Evolutionary conservation across 2,888 invertebrate genomes (phyloP).

Genomic region (Muscina levida): DNA sequence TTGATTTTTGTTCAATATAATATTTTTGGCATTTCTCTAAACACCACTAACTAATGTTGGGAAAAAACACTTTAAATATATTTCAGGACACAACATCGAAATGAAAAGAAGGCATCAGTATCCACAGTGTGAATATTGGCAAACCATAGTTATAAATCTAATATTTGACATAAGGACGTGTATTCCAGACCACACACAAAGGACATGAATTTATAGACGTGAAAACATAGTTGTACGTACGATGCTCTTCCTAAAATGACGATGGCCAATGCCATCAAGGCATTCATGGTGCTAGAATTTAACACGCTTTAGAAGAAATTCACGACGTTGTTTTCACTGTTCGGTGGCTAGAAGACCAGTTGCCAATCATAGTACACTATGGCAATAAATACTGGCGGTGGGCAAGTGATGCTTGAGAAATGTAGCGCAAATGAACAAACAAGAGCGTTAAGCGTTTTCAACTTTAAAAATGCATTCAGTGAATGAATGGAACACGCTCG

Average conservation of each 20-base stretch:
- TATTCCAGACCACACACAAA: slow-evolving; percentile 61
- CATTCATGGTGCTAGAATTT: background rate
- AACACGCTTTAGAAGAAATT: background rate
- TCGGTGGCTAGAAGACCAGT: slow-evolving; percentile 66
- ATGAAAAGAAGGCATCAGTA: slow-evolving; percentile 45
- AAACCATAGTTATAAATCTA: slow-evolving; percentile 74
- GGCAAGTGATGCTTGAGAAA: slow-evolving; percentile 57
- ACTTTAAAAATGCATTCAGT: slow-evolving; percentile 49
- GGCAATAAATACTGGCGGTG: slow-evolving; percentile 68
- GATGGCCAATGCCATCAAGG: background rate
- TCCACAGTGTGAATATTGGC: slow-evolving; percentile 44
- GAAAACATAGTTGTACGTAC: slow-evolving; percentile 69
- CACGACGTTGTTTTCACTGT: slow-evolving; percentile 55
- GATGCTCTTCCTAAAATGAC: background rate
- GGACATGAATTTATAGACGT: slow-evolving; percentile 76
- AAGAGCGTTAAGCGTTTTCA: slow-evolving; percentile 18
- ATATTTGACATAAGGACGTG: slow-evolving; percentile 76
- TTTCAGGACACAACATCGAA: slow-evolving; percentile 33
- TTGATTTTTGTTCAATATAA: slow-evolving; percentile 61
- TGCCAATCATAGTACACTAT: slow-evolving; percentile 70
- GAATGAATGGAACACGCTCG: slow-evolving; percentile 74
- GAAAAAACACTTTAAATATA: background rate
- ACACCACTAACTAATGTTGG: slow-evolving; percentile 2
- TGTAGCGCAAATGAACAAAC: slow-evolving; percentile 30
- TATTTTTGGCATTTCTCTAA: background rate